These are phyloP conservation scores for Pitangus sulphuratus DNA, from an alignment of 2,797 vertebrate genomes.

Conservation along the genomic window DNA sequence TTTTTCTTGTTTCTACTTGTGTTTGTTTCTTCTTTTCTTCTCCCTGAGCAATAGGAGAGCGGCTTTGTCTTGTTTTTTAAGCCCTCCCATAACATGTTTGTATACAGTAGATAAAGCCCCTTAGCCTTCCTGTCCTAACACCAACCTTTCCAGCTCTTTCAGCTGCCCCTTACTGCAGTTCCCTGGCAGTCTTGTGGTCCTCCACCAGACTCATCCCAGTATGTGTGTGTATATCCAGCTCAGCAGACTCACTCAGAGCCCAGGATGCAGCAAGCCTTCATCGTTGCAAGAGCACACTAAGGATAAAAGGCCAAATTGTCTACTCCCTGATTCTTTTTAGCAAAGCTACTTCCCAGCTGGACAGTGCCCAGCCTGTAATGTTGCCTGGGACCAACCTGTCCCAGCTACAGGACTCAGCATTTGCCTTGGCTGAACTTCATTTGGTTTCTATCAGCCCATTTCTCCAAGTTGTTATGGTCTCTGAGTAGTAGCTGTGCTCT, in stretches of 20 bases:
- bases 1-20: not conserved
- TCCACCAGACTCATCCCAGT: not conserved
- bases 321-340: not conserved
- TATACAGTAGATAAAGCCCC: not conserved
- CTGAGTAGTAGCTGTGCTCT: not conserved
- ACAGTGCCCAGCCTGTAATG: not conserved
- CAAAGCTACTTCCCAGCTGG: not conserved
- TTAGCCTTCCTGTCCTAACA: not conserved
- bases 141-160: not conserved
- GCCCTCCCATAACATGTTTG: not conserved
- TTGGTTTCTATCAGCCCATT: not conserved
- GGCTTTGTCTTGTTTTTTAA: not conserved
- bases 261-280: not conserved
- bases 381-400: not conserved
- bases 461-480: not conserved
- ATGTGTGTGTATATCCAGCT: not conserved
- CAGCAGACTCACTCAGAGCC: not conserved
- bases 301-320: not conserved
- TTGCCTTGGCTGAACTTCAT: not conserved
- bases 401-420: not conserved
- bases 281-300: not conserved
- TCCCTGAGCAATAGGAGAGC: not conserved
- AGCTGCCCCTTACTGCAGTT: not conserved
- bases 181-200: not conserved
- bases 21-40: not conserved